Evolutionary conservation across 2,888 invertebrate species (phyloP).

Genomic region (Conomelus anceps): DNA sequence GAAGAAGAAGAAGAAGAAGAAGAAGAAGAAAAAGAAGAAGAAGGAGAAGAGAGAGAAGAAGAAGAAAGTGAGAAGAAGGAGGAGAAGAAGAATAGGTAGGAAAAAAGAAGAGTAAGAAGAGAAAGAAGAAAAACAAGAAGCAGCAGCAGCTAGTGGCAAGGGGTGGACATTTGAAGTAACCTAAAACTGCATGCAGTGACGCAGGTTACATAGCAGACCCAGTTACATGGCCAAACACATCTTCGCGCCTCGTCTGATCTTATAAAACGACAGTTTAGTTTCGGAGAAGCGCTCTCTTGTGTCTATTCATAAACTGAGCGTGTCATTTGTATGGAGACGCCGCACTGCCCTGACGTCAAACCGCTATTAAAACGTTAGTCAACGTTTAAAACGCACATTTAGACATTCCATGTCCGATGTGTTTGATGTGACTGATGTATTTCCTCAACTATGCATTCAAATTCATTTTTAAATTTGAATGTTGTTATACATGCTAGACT

Average conservation of each 20-base stretch:
- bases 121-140: too few species aligned
- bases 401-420: too few species aligned
- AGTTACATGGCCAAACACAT: too few species aligned
- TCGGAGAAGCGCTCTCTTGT: not conserved
- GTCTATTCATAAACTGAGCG: not conserved
- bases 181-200: not conserved
- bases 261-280: not conserved
- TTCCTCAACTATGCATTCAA: too few species aligned
- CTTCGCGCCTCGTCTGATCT: too few species aligned
- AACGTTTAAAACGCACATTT: not conserved
- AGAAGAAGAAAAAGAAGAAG: too few species aligned
- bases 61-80: too few species aligned
- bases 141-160: too few species aligned
- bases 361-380: not conserved
- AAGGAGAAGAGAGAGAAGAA: too few species aligned
- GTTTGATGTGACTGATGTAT: not conserved
- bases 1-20: too few species aligned
- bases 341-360: not conserved
- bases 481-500: not conserved
- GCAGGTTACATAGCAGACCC: not conserved
- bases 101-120: too few species aligned
- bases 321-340: not conserved
- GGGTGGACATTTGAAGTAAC: not conserved
- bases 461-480: not conserved
- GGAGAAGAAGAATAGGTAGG: too few species aligned